Evolutionary conservation across 2,888 invertebrate species (phyloP).

Genomic region (Drosophila paramelanica): DNA sequence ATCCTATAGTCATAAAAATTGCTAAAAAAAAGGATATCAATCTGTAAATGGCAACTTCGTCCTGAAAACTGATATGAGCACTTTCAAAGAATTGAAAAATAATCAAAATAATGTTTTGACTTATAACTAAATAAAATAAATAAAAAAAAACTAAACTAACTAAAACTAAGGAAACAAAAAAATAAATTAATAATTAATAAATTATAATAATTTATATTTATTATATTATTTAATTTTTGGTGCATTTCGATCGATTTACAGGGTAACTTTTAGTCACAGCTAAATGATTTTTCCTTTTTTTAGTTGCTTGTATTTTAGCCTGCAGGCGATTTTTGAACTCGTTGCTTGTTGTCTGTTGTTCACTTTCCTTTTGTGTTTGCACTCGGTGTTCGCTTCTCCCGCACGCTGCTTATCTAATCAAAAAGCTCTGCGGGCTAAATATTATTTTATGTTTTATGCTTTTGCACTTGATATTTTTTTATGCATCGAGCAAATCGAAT

Average conservation of each 20-base stretch:
- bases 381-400: conserved; percentile 32
- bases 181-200: no score
- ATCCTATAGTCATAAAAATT: conserved; percentile 5
- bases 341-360: conserved; percentile 11
- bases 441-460: conserved; percentile 42
- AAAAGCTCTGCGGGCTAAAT: conserved; percentile 57
- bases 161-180: no score
- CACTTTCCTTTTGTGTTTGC: conserved; percentile 10
- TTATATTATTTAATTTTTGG: neutral
- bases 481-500: conserved; percentile 53
- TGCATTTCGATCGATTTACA: neutral
- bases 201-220: no score
- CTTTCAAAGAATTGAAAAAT: no score
- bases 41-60: no score
- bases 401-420: conserved; percentile 70
- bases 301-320: conserved; percentile 32
- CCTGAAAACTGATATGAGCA: no score
- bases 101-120: no score
- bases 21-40: no score
- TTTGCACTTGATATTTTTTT: conserved; percentile 9
- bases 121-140: no score
- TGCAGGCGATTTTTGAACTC: conserved; percentile 44
- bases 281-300: neutral
- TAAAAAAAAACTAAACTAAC: no score
- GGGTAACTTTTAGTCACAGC: neutral